These are phyloP conservation scores for Ceratoteleas bidentatus DNA, from an alignment of 1,140 invertebrate genomes.

Conservation along the genomic window DNA sequence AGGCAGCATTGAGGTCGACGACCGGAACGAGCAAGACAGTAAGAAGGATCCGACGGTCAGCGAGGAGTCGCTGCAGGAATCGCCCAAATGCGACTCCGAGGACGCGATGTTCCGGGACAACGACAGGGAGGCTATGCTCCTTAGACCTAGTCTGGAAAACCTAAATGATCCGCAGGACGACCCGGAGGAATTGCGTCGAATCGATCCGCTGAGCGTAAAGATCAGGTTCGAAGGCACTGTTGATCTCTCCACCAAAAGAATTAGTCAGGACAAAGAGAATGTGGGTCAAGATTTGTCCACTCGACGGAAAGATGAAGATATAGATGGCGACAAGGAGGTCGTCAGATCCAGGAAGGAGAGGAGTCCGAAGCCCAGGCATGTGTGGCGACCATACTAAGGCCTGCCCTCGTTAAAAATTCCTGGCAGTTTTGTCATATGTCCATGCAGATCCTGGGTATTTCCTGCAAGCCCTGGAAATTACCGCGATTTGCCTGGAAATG, in stretches of 20 bases:
- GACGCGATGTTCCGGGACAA: conserved; percentile 66
- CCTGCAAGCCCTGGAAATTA: too few relatives aligned
- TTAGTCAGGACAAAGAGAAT: conserved; percentile 77
- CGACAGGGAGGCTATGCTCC: conserved; percentile 69
- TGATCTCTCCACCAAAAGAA: conserved; percentile 75
- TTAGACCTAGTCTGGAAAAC: conserved; percentile 76
- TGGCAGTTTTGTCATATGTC: too few relatives aligned
- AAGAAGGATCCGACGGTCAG: conserved; percentile 71
- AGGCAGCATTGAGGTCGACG: conserved; percentile 79
- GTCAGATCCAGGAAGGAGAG: conserved; percentile 73
- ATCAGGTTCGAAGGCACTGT: conserved; percentile 77
- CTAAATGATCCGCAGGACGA: conserved; percentile 72
- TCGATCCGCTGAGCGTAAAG: conserved; percentile 73
- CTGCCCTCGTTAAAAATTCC: too few relatives aligned
- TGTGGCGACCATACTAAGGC: conserved; percentile 79
- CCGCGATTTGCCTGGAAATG: too few relatives aligned
- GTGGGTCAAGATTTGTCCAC: conserved; percentile 78
- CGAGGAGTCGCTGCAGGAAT: conserved; percentile 76
- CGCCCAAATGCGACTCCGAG: conserved; percentile 72
- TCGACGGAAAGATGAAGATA: conserved; percentile 74
- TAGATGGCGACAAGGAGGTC: conserved; percentile 69
- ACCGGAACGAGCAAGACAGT: conserved; percentile 71
- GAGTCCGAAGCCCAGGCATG: conserved; percentile 79
- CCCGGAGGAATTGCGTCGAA: conserved; percentile 65
- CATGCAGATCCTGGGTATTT: too few relatives aligned